These are phyloP conservation scores for Eupithecia exiguata DNA, from an alignment of 2,888 invertebrate species.

Conservation along the genomic window DNA sequence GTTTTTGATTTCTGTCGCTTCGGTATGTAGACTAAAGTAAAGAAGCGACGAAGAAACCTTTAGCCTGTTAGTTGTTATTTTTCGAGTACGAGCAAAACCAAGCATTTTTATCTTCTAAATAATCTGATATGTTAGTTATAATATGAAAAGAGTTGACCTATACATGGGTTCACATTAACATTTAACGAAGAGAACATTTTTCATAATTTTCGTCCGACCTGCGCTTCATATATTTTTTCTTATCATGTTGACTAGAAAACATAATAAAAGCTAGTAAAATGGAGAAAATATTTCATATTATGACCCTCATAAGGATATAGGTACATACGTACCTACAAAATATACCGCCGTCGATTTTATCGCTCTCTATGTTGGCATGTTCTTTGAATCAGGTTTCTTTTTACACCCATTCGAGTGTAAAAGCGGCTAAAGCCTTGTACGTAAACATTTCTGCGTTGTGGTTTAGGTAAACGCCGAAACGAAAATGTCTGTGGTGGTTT, in stretches of 20 bases:
- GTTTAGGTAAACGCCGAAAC: background rate
- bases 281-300: background rate
- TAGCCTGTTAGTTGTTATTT: no score
- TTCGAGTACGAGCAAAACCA: no score
- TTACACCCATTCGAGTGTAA: slow-evolving; percentile 24
- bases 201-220: background rate
- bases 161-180: no score
- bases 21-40: no score
- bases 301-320: background rate
- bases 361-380: slow-evolving; percentile 16
- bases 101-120: no score
- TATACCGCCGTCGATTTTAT: slow-evolving; percentile 8
- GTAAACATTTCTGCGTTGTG: slow-evolving; percentile 14
- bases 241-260: background rate
- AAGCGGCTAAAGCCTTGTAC: slow-evolving; percentile 24
- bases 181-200: background rate
- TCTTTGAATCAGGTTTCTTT: slow-evolving; percentile 32
- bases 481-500: background rate
- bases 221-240: background rate
- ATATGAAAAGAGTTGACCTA: no score
- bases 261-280: background rate
- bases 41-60: no score
- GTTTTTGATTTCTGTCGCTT: no score
- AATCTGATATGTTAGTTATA: no score
- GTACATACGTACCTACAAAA: background rate